Base-by-base conservation (phyloP, 1,140 invertebrate genomes). In the Antheraea pernyi region DNA sequence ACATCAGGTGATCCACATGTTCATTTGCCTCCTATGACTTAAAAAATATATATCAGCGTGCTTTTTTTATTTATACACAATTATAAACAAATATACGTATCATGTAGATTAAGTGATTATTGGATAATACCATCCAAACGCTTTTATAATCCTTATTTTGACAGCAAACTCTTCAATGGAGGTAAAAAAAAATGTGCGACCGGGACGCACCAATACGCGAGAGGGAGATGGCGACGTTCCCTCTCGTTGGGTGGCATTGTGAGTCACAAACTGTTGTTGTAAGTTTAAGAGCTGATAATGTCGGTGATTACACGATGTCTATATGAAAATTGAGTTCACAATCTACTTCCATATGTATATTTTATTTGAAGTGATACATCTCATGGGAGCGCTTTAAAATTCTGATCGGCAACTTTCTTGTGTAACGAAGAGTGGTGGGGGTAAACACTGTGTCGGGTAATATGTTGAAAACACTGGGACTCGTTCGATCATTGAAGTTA, bases 101-200 rank as follows among this genome's bases (percentile, higher is more conserved):
- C n/a, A 42, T 37, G 6, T 46, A 39, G 37, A 39, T 64, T 64
- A 64, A 64, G 0, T 10, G 0, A 65, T 60, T 19, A 37, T 78
- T 72, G 82, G 82, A 91, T 91, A 81, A 86, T n/a, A 4, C 80
- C 73, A 68, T 91, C 83, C 68, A 88, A 88, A 84, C 74, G 76
- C 84, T 91, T 84, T 89, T 91, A 91, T 89, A 91, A 91, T 91
- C 89, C 85, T 91, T 91, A 91, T 91, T 91, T 91, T 91, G 89
- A 91, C 89, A 91, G 87, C 83, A 84, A 84, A 88, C 85, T 88
- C 81, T 89, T 91, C 86, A 91, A 90, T 88, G 84, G 82, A 84
- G 75, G 75, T 77, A 86, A 88, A 90, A 88, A 86, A 90, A 86
- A 83, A 78, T 73, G 77, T 19, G 22, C 37, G 75, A 84, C 48